These are phyloP conservation scores for Bombus superbus DNA, from an alignment of 1,140 invertebrate species.

Conservation along the genomic window DNA sequence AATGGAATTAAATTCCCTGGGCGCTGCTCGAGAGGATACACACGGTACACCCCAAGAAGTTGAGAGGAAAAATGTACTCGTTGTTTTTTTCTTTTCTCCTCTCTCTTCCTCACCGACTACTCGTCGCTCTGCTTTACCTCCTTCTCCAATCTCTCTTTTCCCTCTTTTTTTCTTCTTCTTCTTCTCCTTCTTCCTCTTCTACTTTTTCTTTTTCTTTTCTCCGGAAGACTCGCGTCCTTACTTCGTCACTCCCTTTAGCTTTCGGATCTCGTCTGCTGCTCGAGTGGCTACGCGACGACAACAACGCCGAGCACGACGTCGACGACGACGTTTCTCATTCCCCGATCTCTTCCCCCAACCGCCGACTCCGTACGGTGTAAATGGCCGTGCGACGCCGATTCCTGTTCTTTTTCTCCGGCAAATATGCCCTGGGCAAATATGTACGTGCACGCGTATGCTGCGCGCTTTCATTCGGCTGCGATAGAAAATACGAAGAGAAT, in stretches of 20 bases:
- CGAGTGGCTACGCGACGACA: constrained; percentile 28
- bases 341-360: background rate
- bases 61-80: constrained; percentile 64
- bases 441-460: background rate
- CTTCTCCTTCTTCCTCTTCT: background rate
- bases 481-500: constrained; percentile 55
- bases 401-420: constrained; percentile 30
- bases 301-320: background rate
- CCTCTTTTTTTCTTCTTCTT: background rate
- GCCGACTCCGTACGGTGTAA: constrained; percentile 18
- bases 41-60: constrained; percentile 50
- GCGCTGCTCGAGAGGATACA: constrained; percentile 64
- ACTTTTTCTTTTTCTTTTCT: background rate
- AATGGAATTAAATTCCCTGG: constrained; percentile 76
- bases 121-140: background rate
- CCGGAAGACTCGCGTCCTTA: background rate
- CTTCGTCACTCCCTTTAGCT: constrained; percentile 11
- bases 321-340: background rate
- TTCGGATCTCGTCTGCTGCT: constrained; percentile 51
- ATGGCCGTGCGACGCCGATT: constrained; percentile 43
- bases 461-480: constrained; percentile 6
- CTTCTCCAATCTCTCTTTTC: background rate
- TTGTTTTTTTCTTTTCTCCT: constrained; percentile 32
- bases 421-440: constrained; percentile 48
- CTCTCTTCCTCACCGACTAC: too few relatives aligned